Evolutionary conservation across 2,797 vertebrate genomes (phyloP), one percentile per base, ranked within the genome.

Genomic region (Eupleurogrammus muticus): DNA sequence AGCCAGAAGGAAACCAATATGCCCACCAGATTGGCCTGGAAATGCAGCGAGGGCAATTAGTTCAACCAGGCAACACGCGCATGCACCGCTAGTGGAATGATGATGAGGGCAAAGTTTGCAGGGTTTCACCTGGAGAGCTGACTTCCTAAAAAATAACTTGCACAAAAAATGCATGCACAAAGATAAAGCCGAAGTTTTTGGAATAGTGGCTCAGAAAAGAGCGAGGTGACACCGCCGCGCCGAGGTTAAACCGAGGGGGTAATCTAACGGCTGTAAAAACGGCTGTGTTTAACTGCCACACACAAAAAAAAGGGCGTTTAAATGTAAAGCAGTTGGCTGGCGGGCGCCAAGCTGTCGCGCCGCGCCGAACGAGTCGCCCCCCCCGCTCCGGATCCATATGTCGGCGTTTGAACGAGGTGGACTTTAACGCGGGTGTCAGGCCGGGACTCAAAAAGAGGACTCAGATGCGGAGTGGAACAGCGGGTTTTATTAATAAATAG

Each of bases 21-120:
- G 83, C 82, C 85, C 84, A 88, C 90, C 85, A 86, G 85, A 86
- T 89, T 85, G 86, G 89, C 81, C n/a, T 84, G 75, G n/a, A 75
- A 80, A 70, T 44, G 67, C 71, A 66, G 75, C 40, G 32, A 89
- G 78, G 80, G 72, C 84, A 87, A 90, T 92, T 90, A 86, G 82
- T 84, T 82, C 81, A 79, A 84, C 63, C 83, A 70, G 78, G 75
- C 66, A 80, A 75, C 70, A 72, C 69, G 73, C 61, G 73, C 61
- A 24, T 42, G 57, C 35, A 11, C 55, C 48, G 71, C 82, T 66
- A 72, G 67, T 64, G 71, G 80, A 73, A 70, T 53, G 80, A 54
- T n/a, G 74, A 67, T 40, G 70, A 66, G 66, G 67, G 50, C 32
- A 32, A 70, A 49, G 75, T 79, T 74, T 83, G 61, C 77, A 82